Conservation (phyloP, 2,888 invertebrate species). For the Poecilobothrus nobilitatus region DNA sequence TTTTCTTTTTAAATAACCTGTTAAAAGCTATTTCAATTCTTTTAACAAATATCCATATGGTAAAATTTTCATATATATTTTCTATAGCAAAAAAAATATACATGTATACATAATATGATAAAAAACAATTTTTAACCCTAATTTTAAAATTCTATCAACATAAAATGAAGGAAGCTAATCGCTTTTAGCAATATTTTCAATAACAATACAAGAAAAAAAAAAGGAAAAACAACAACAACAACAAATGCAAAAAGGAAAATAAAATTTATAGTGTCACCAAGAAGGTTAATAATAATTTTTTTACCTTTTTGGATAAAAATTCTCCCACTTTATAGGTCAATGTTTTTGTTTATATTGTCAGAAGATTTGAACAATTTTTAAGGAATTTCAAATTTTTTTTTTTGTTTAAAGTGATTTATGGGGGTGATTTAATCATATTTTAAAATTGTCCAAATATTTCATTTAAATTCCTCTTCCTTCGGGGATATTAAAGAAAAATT, state of each 20-base stretch:
- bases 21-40: neutral
- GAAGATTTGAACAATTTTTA: too few species aligned
- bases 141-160: neutral
- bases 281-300: neutral
- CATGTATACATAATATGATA: neutral
- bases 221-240: too few species aligned
- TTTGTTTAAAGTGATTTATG: too few species aligned
- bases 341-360: too few species aligned
- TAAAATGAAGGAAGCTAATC: neutral
- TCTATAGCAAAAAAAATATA: neutral
- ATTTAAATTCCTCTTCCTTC: too few species aligned
- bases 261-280: neutral
- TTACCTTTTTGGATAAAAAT: too few species aligned
- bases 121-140: neutral
- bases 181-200: conserved; percentile 1
- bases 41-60: neutral
- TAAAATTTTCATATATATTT: neutral
- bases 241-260: neutral
- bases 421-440: too few species aligned
- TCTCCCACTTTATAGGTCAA: too few species aligned
- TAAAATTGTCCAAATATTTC: too few species aligned
- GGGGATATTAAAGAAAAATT: too few species aligned
- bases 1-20: neutral
- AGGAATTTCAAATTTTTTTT: too few species aligned
- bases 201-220: too few species aligned